Percentiles rank a stretch among this genome's conserved stretches.
Conservation (phyloP, 1,140 invertebrate genomes). For the Drosophila sulfurigaster region DNA sequence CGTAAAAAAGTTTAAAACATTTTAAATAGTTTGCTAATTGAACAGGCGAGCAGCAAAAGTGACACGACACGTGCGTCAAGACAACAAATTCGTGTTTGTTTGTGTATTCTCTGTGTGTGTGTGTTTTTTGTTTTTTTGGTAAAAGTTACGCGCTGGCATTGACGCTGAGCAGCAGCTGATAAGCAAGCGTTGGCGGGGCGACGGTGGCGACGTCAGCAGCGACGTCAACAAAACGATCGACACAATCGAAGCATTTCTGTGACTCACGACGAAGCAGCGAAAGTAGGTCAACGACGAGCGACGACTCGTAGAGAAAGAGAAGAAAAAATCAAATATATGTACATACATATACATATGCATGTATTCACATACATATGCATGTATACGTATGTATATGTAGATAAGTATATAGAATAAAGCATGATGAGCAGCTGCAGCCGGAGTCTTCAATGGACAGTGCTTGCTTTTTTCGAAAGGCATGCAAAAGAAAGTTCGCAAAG, state of each 20-base stretch:
- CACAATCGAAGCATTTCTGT: slow-evolving; percentile 21
- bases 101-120: not conserved
- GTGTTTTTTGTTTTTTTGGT: slow-evolving; percentile 44
- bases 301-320: not conserved
- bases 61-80: not conserved
- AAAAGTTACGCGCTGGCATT: slow-evolving; percentile 32
- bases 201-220: not conserved
- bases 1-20: slow-evolving; percentile 82
- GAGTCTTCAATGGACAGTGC: too few species aligned
- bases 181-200: slow-evolving; percentile 17
- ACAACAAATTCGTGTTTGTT: slow-evolving; percentile 34
- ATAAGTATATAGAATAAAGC: too few species aligned
- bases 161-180: slow-evolving; percentile 19
- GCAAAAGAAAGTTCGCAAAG: not conserved
- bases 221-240: slow-evolving; percentile 12
- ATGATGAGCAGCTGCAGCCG: too few species aligned
- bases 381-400: not conserved
- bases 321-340: not conserved
- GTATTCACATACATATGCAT: not conserved
- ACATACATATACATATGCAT: too few species aligned
- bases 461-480: not conserved
- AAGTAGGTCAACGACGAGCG: slow-evolving; percentile 40
- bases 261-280: slow-evolving; percentile 15
- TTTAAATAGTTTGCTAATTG: slow-evolving; percentile 83
- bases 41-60: slow-evolving; percentile 66